Evolutionary conservation across 1,140 invertebrate genomes (phyloP).

Genomic region (Drosophila equinoxialis): DNA sequence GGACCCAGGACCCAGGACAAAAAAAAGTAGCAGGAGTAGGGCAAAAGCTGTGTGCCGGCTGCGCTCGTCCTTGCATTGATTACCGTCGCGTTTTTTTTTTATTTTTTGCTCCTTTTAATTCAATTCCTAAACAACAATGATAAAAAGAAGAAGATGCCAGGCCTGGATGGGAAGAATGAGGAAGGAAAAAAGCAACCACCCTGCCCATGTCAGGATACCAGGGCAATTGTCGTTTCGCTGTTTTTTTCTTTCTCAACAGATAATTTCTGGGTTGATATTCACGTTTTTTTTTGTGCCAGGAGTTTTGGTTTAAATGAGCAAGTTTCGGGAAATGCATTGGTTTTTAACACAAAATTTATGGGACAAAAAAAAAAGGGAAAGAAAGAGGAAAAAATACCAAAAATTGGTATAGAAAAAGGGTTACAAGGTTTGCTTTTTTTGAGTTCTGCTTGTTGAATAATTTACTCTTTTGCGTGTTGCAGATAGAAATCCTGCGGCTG

Average conservation of each 20-base stretch:
- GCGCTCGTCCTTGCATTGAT: conserved; percentile 68
- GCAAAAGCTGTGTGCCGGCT: conserved; percentile 44
- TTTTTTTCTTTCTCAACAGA: conserved; percentile 22
- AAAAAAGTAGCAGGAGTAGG: conserved; percentile 42
- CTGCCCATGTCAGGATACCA: conserved; percentile 47
- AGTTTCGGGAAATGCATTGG: conserved; percentile 65
- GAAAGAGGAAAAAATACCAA: background rate
- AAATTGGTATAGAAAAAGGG: conserved; percentile 40
- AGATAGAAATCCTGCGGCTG: conserved; percentile 66
- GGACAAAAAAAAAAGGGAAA: background rate
- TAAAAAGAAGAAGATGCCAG: conserved; percentile 43
- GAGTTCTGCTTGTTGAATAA: conserved; percentile 27
- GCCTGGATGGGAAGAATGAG: conserved; percentile 38
- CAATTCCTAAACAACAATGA: conserved; percentile 61
- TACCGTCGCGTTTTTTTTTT: conserved; percentile 61
- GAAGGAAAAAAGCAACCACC: conserved; percentile 28
- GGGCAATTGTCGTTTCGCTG: conserved; percentile 70
- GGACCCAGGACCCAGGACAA: conserved; percentile 11
- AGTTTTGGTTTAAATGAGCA: conserved; percentile 80
- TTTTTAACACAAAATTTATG: conserved; percentile 82
- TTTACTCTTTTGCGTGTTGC: conserved; percentile 67
- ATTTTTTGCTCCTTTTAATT: conserved; percentile 59
- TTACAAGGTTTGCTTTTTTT: conserved; percentile 22
- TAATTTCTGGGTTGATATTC: conserved; percentile 55
- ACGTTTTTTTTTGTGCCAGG: conserved; percentile 30